Evolutionary conservation across 1,140 invertebrate species (phyloP).

Genomic region (Holotrichia oblita): DNA sequence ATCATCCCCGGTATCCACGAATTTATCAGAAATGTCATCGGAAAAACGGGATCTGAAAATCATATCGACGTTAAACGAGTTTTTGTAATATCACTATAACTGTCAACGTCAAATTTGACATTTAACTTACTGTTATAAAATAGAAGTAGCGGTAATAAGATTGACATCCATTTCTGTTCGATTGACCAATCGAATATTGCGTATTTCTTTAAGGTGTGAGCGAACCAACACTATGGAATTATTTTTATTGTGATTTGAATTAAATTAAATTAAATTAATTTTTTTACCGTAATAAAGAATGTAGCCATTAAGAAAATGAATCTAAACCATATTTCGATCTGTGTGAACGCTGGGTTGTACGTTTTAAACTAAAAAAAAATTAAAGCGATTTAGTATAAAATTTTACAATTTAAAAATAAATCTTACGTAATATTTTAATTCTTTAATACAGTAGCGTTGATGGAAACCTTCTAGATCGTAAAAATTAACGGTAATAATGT

Average conservation of each 20-base stretch:
- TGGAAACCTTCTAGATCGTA: constrained; percentile 86
- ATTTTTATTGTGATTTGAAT: neutral
- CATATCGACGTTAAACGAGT: neutral
- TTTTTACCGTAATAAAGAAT: constrained; percentile 89
- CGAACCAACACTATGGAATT: constrained; percentile 86
- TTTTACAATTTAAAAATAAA: constrained; percentile 41
- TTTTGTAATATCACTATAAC: constrained; percentile 3
- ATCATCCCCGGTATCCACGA: constrained; percentile 91
- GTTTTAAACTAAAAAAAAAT: constrained; percentile 87
- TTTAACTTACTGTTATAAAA: constrained; percentile 87
- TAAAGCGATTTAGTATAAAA: constrained; percentile 15
- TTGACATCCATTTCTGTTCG: constrained; percentile 96
- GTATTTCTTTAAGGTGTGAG: constrained; percentile 88
- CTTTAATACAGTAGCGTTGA: constrained; percentile 82
- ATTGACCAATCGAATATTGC: constrained; percentile 94
- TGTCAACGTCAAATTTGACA: neutral
- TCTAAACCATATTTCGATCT: constrained; percentile 96
- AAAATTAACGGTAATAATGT: constrained; percentile 86
- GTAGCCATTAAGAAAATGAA: constrained; percentile 91
- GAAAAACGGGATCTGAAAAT: constrained; percentile 89
- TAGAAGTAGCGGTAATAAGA: constrained; percentile 88
- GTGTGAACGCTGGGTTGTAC: constrained; percentile 94
- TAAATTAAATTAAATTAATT: constrained; percentile 21
- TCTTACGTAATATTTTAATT: constrained; percentile 92
- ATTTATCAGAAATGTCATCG: constrained; percentile 87